phyloP scores from a whole-genome alignment of 2,113 vertebrate genomes.

The Xenopus laevis region DNA sequence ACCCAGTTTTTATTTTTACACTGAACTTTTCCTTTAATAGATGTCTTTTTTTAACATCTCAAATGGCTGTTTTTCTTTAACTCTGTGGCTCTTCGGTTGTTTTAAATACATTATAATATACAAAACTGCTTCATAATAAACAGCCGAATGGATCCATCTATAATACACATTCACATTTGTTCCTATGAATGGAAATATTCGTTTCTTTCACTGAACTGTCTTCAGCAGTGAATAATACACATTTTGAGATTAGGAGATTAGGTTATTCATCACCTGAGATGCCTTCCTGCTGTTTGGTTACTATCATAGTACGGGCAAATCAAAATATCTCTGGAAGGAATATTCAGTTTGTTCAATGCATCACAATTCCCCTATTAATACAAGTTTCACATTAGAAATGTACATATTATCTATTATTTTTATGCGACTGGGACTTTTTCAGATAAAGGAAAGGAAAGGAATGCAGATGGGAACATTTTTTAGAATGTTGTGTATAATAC shows the following conservation, averaged over 20 bases:
- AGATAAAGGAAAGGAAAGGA: no score
- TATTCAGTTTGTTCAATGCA: constrained; percentile 94
- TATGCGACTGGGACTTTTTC: constrained; percentile 25
- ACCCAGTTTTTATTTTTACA: no score
- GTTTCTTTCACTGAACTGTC: constrained; percentile 77
- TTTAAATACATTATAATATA: no score
- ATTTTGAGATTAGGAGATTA: constrained; percentile 99
- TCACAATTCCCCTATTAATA: constrained; percentile 98
- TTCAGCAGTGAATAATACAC: constrained; percentile 75
- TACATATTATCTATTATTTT: constrained; percentile 88
- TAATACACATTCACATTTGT: constrained; percentile 36
- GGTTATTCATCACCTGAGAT: constrained; percentile 91
- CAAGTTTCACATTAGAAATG: constrained; percentile 91
- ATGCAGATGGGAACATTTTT: no score
- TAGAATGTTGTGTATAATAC: no score
- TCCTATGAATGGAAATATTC: constrained; percentile 51
- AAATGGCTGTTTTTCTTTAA: no score
- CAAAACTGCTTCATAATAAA: not conserved
- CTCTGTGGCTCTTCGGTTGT: no score
- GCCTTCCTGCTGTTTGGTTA: constrained; percentile 77
- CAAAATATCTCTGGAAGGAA: constrained; percentile 97
- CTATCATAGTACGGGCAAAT: constrained; percentile 84
- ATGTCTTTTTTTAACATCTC: no score
- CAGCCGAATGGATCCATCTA: constrained; percentile 47
- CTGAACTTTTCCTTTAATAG: no score